phyloP scores from a whole-genome alignment of 2,113 vertebrate genomes.

The Crypturellus undulatus region DNA sequence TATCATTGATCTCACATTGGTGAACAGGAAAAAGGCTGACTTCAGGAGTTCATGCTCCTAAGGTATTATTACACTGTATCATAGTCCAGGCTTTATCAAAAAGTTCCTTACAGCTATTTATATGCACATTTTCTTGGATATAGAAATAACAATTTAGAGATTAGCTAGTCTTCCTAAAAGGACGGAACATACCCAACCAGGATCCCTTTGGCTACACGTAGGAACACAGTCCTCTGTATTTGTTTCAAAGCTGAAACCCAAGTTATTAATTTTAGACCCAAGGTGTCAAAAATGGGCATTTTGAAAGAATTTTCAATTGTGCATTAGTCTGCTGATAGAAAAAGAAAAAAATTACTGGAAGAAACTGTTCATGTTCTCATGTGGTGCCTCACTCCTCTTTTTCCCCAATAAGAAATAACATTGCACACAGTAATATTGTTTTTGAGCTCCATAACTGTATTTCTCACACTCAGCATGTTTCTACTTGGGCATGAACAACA shows the following conservation, averaged over 20 bases:
- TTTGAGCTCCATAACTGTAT: background rate
- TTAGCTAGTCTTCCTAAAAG: background rate
- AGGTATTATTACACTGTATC: background rate
- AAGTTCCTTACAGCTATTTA: background rate
- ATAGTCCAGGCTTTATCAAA: background rate
- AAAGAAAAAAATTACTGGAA: background rate
- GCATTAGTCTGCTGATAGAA: background rate
- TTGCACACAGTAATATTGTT: background rate
- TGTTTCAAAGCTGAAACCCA: background rate
- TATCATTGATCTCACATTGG: background rate
- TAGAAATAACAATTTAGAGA: background rate
- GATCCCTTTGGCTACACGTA: background rate
- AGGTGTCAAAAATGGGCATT: background rate
- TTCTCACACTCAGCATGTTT: background rate
- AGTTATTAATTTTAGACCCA: background rate
- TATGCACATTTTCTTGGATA: background rate
- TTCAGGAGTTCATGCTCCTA: background rate
- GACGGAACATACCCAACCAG: background rate
- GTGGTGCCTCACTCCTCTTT: background rate
- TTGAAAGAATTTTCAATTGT: background rate
- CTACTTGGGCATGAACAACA: background rate
- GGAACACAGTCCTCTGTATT: accelerated
- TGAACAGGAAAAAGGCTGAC: background rate
- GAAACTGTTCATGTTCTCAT: background rate
- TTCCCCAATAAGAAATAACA: background rate